These are phyloP conservation scores for Philaenus spumarius DNA, from an alignment of 1,140 invertebrate species.

Conservation along the genomic window DNA sequence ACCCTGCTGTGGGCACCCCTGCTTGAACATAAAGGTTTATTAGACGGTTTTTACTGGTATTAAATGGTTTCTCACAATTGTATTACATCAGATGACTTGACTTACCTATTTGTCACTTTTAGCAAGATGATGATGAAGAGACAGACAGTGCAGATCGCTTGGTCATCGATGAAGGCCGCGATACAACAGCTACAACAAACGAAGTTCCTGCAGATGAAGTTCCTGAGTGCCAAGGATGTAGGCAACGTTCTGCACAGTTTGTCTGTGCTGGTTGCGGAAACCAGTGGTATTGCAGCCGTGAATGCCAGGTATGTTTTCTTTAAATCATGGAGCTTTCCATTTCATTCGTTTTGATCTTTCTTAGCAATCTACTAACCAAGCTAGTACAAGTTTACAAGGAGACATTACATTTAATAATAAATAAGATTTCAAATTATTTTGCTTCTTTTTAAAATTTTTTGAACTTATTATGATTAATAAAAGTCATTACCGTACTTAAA, in stretches of 20 bases:
- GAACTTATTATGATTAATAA: neutral
- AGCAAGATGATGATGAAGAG: slow-evolving; percentile 47
- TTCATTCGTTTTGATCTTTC: slow-evolving; percentile 1
- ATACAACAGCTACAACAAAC: slow-evolving; percentile 32
- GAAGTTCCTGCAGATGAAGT: slow-evolving; percentile 44
- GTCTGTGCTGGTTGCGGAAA: slow-evolving; percentile 80
- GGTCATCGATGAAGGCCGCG: slow-evolving; percentile 52
- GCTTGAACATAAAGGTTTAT: no score
- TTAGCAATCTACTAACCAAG: neutral
- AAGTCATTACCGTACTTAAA: no score
- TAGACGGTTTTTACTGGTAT: no score
- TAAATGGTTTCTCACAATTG: no score
- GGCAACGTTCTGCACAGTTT: slow-evolving; percentile 67
- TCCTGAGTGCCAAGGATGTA: slow-evolving; percentile 72
- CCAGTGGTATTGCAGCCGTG: slow-evolving; percentile 84
- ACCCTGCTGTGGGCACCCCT: no score
- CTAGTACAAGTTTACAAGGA: neutral
- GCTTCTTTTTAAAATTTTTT: neutral
- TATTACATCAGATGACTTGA: no score
- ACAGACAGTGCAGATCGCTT: slow-evolving; percentile 47
- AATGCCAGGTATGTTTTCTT: slow-evolving; percentile 66
- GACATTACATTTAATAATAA: slow-evolving; percentile 11
- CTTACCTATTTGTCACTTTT: no score
- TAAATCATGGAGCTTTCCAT: neutral
- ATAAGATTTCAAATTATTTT: neutral